A percentile compares a stretch with the other conserved stretches of the same genome.
These are phyloP conservation scores for Catonia carolina DNA, from an alignment of 2,888 invertebrate species.

Conservation along the genomic window DNA sequence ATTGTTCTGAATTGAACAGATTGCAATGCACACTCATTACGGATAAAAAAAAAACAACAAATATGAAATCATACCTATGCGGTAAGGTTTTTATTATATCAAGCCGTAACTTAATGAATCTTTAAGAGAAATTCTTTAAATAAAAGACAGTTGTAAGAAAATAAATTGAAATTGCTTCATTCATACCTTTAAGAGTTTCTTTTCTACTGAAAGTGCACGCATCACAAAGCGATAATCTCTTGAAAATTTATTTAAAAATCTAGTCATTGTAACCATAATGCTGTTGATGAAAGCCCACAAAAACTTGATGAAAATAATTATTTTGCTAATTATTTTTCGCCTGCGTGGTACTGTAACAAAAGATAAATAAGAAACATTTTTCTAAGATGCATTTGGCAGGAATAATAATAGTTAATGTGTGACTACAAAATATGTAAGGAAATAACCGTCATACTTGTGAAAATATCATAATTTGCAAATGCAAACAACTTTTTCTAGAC, in stretches of 20 bases:
- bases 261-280: conserved; percentile 71
- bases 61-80: too few relatives aligned
- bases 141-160: too few relatives aligned
- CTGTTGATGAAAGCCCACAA: conserved; percentile 68
- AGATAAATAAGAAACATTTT: too few relatives aligned
- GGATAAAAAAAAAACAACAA: too few relatives aligned
- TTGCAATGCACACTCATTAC: too few relatives aligned
- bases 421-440: background rate
- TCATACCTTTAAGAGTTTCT: conserved; percentile 74
- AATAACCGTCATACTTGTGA: too few relatives aligned
- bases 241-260: conserved; percentile 78
- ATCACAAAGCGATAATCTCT: conserved; percentile 93
- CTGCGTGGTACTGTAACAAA: conserved; percentile 1
- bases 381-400: too few relatives aligned
- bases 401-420: too few relatives aligned
- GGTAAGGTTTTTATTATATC: too few relatives aligned
- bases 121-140: too few relatives aligned
- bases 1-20: too few relatives aligned
- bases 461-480: conserved; percentile 1
- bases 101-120: too few relatives aligned
- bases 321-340: conserved; percentile 21
- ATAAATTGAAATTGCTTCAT: conserved; percentile 19
- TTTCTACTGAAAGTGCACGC: conserved; percentile 79
- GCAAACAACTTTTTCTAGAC: background rate
- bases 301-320: conserved; percentile 47